A percentile compares a stretch with the other conserved stretches of the same genome.
Conservation (phyloP, 2,797 vertebrate species). For the Lutjanus argentimaculatus region DNA sequence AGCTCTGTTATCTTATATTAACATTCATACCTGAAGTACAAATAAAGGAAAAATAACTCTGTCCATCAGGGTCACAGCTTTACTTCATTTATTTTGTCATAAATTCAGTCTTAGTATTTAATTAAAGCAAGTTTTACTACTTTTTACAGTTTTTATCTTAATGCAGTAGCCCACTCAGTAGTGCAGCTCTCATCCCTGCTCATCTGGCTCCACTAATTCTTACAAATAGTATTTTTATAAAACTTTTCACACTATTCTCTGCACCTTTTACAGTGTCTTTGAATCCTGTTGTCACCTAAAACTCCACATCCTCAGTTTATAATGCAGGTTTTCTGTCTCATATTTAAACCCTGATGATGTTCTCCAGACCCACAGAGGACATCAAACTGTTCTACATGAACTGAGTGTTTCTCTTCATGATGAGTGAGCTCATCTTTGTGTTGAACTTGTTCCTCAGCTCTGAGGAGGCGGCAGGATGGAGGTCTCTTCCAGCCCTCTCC, state of each 20-base stretch:
- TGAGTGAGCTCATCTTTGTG: background rate
- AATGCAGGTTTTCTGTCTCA: background rate
- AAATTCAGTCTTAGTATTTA: background rate
- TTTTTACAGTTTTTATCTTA: no score
- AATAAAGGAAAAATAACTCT: no score
- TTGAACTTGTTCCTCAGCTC: constrained; percentile 64
- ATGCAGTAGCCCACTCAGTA: no score
- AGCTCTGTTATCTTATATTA: no score
- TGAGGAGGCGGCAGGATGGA: constrained; percentile 89
- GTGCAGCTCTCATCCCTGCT: no score
- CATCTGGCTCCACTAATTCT: no score
- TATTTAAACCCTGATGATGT: background rate
- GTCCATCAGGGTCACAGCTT: background rate
- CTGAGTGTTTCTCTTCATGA: background rate
- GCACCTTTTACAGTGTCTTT: no score
- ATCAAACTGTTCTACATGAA: background rate
- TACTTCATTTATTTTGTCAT: background rate
- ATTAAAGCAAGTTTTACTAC: background rate
- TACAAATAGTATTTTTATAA: no score
- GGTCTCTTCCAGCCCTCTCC: constrained; percentile 89
- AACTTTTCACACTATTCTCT: no score
- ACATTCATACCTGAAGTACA: no score
- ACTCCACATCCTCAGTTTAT: background rate
- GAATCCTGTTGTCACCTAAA: no score
- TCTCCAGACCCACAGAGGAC: background rate